Evolutionary conservation across 2,797 vertebrate species (phyloP), one percentile per base, ranked within the genome.

Genomic region (Hypotaenidia philippensis): DNA sequence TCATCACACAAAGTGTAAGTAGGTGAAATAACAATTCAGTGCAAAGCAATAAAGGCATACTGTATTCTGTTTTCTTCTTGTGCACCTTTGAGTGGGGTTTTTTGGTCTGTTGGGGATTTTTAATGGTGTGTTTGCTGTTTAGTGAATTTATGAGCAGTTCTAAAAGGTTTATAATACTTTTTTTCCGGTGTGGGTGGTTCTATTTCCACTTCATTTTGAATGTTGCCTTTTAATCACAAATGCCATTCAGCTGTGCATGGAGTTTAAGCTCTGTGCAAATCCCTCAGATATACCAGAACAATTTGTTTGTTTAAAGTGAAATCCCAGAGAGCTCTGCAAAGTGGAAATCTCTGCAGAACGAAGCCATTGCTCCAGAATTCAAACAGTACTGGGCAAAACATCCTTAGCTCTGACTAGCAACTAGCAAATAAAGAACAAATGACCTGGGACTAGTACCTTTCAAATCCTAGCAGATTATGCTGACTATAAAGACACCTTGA

Each of bases 191-290:
- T 90, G 64, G 86, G 92, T 92, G 90, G 86, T 87, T 92, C 86
- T 95, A 70, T 89, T 95, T 95, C 66, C 63, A 87, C 55, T 76
- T 71, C 59, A 64, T 89, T 91, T 87, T 79, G 29, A 90, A 90
- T 72, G 55, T 16, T 94, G 47, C 47, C 69, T 93, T 89, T 93
- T 74, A 79, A 81, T 90, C 81, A 90, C 75, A 88, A 75, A 90
- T 80, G 56, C 53, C 45, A 9, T 83, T 96, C 71, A 80, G 34
- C 75, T 87, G 21, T 75, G 60, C 60, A 45, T 45, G 41, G 63
- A 84, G 32, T 82, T 94, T 89, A 92, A 87, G 75, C 84, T 85
- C 68, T 47, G 15, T 77, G 45, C 31, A 87, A 95, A 95, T 91
- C 71, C 63, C 68, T 83, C 68, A 69, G 55, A 83, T 88, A 78